phyloP scores from a whole-genome alignment of 2,113 vertebrate genomes.

The Polyodon spathula region DNA sequence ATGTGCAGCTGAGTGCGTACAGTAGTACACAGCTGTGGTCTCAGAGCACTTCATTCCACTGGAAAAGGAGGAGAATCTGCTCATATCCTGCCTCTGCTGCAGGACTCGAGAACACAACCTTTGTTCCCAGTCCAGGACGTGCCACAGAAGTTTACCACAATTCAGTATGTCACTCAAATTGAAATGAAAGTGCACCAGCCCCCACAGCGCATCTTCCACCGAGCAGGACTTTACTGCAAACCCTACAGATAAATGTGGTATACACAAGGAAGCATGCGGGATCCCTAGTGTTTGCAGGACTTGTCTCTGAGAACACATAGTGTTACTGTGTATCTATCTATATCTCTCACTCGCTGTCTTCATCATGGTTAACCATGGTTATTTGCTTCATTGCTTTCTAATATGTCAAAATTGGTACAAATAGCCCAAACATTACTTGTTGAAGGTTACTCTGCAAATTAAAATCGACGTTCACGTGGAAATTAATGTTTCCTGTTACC shows the following conservation, averaged over 20 bases:
- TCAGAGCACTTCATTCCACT: neutral
- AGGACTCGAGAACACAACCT: neutral
- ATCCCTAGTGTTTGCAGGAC: too few species aligned
- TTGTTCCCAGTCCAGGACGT: neutral
- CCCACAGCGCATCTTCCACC: neutral
- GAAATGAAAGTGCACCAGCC: neutral
- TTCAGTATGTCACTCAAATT: neutral
- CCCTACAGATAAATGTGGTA: too few species aligned
- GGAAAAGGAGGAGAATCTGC: neutral
- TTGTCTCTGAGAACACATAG: too few species aligned
- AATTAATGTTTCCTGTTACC: too few species aligned
- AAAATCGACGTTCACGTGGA: neutral
- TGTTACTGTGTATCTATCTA: too few species aligned
- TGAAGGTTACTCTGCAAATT: neutral
- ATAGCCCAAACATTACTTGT: too few species aligned
- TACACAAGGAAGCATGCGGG: too few species aligned
- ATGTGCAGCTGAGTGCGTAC: neutral
- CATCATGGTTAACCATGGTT: too few species aligned
- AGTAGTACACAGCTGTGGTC: neutral
- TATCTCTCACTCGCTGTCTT: too few species aligned
- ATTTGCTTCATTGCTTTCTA: too few species aligned
- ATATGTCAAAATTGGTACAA: too few species aligned
- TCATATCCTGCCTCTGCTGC: slow-evolving; percentile 1
- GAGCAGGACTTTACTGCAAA: too few species aligned
- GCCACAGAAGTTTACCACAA: neutral